These are phyloP conservation scores for Drosophila orosa DNA, from an alignment of 1,140 invertebrate species.

Conservation along the genomic window DNA sequence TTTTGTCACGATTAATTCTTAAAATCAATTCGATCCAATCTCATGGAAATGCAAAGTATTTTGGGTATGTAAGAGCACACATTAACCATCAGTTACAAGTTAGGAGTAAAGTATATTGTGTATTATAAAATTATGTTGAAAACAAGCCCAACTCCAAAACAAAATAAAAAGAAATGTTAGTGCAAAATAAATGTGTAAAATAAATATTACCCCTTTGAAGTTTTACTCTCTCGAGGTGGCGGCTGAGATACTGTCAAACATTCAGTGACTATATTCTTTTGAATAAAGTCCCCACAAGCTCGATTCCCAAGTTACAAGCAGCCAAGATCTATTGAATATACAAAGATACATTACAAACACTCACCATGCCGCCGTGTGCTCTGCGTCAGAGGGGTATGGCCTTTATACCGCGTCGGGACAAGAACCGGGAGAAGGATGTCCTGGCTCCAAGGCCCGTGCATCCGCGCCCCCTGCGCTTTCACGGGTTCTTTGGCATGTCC, in stretches of 20 bases:
- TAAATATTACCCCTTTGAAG: conserved; percentile 10
- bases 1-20: conserved; percentile 42
- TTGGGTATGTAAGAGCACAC: conserved; percentile 40
- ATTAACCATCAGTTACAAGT: conserved; percentile 41
- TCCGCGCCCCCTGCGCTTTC: conserved; percentile 64
- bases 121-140: conserved; percentile 65
- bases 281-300: not conserved
- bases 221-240: conserved; percentile 9
- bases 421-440: conserved; percentile 46
- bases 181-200: conserved; percentile 82
- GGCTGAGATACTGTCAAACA: conserved; percentile 1
- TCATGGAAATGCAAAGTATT: conserved; percentile 33
- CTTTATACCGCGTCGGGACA: conserved; percentile 22
- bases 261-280: conserved; percentile 1
- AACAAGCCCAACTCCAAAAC: conserved; percentile 44
- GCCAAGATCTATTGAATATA: not conserved
- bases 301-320: not conserved
- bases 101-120: conserved; percentile 49
- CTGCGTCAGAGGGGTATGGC: conserved; percentile 48
- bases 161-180: conserved; percentile 66
- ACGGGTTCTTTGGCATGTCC: conserved; percentile 75
- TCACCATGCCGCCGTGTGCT: conserved; percentile 65
- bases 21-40: conserved; percentile 47
- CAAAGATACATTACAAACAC: not conserved
- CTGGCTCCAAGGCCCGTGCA: conserved; percentile 74